Base-by-base conservation (phyloP, 2,888 invertebrate genomes). In the Stramonita haemastoma region DNA sequence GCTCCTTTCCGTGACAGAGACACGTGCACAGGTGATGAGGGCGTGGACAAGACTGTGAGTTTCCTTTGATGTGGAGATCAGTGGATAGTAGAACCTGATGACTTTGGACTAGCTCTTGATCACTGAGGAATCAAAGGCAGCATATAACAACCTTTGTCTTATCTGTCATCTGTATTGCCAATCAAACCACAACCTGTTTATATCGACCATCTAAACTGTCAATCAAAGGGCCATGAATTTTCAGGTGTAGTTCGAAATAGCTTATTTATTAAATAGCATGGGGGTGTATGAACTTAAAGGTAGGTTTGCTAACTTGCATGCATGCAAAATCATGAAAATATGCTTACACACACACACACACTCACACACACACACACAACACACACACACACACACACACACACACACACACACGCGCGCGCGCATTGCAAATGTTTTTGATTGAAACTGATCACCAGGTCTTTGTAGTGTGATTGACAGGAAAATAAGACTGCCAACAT, bases 271-370 rank as follows among this genome's bases (percentile, higher is more conserved):
- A 66, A 13, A 66, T 66, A 66, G 26, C 13, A 22, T 13, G 26
- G 1, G 2, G 17, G 66, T 66, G 19, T 66, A 26, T 2, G 11
- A 60, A 19, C 19, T 60, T 60, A 19, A 60, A 60, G 60, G 60
- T 60, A 60, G 60, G 60, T 60, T 15, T 11, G 13, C 26, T 66
- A 13, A 13, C 19, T 66, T 6, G 13, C 66, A 66, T 26, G 17
- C 66, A 66, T 66, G n/a, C n/a, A n/a, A 13, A 77, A 46, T 46
- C 77, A 77, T n/a, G 11, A 22, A 17, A 4, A n/a, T n/a, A 77
- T n/a, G n/a, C 77, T 26, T n/a, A 77, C 77, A 77, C 77, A 77
- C 77, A 77, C 77, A 77, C 77, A 77, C 77, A 77, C 77, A 77
- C 46, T 46, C 73, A n/a, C 73, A n/a, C 73, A 73, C 73, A 73